phyloP scores from a whole-genome alignment of 2,888 invertebrate genomes.

The Endomychus coccineus region DNA sequence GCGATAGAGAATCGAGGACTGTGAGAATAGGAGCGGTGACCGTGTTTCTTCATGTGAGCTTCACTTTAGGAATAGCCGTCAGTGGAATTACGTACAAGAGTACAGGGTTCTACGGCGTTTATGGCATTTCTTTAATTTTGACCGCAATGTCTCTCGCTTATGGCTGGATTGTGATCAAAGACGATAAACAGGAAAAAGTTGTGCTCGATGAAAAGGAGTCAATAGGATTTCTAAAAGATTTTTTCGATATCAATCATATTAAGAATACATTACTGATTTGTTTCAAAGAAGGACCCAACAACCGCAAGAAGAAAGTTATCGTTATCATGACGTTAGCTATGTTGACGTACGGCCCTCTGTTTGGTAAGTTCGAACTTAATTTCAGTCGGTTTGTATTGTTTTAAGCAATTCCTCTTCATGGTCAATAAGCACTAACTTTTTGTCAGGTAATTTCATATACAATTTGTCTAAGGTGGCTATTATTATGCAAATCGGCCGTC shows the following conservation, averaged over 20 bases:
- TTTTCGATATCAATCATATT: slow-evolving; percentile 45
- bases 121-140: too few species aligned
- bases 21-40: slow-evolving; percentile 53
- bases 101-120: slow-evolving; percentile 48
- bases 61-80: slow-evolving; percentile 45
- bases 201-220: slow-evolving; percentile 17
- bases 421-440: too few species aligned
- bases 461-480: too few species aligned
- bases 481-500: too few species aligned
- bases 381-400: too few species aligned
- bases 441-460: too few species aligned
- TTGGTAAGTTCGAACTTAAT: too few species aligned
- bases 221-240: slow-evolving; percentile 27
- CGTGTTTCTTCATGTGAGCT: slow-evolving; percentile 46
- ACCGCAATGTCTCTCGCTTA: too few species aligned
- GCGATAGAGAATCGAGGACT: slow-evolving; percentile 49
- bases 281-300: slow-evolving; percentile 45
- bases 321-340: slow-evolving; percentile 46
- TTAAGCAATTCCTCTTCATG: too few species aligned
- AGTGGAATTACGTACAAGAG: slow-evolving; percentile 47
- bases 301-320: slow-evolving; percentile 44
- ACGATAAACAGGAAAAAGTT: too few species aligned
- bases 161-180: too few species aligned
- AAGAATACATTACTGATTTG: slow-evolving; percentile 48
- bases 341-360: slow-evolving; percentile 49